Base-by-base conservation (phyloP, 1,140 invertebrate species). In the Bicyclus anynana region DNA sequence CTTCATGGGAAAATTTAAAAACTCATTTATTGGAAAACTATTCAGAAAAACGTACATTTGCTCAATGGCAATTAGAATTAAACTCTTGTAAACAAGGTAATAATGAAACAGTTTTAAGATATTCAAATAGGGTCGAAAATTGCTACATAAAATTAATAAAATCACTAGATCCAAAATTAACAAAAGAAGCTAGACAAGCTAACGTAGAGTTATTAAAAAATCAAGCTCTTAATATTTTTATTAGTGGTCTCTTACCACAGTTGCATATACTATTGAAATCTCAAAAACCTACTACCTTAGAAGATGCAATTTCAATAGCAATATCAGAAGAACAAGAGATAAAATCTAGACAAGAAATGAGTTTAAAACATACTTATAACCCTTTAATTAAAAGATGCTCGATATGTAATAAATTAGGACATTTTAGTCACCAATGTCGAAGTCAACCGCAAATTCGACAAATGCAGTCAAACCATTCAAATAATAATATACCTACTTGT, bases 31-130 rank as follows among this genome's bases (percentile, higher is more conserved):
- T 72, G n/a, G 55, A 64, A 52, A 59, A 53, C 21, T 69, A 71
- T 49, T 62, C 65, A 2, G 68, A 68, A 47, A 65, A 59, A 58
- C 46, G 66, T 29, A 72, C 66, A n/a, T 61, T 57, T 47, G 52
- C 59, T 16, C 69, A 72, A 49, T 72, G 66, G 65, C 65, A 72
- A 54, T 47, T 72, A 35, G 62, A 72, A 58, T 51, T 71, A 60
- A 71, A 71, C 29, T 71, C 68, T 12, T 67, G 68, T 53, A 63
- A 23, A 47, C 65, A 69, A 69, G 33, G 40, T 50, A 16, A 29
- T 16, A 69, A 57, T 16, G 69, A 72, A 66, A 16, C 59, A 14
- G 52, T 72, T 12, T 27, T 66, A 35, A 57, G 37, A n/a, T 72
- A 62, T 58, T 53, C 65, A 7, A 66, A 37, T 47, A 62, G 57